phyloP scores from a whole-genome alignment of 2,113 vertebrate species.

The Ibidorhyncha struthersii region DNA sequence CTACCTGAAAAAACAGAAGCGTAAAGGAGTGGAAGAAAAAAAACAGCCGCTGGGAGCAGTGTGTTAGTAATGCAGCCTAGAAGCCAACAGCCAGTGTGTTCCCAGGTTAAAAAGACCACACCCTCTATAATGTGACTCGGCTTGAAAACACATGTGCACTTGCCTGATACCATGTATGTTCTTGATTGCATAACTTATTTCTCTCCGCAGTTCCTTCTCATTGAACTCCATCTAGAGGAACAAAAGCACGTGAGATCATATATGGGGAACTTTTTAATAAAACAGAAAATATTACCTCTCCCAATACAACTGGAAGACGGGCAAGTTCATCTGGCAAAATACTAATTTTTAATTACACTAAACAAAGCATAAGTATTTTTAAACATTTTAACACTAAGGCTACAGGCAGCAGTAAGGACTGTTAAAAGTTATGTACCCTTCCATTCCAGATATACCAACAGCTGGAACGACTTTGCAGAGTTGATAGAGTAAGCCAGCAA shows the following conservation, averaged over 20 bases:
- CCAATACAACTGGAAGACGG: background rate
- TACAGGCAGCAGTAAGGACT: background rate
- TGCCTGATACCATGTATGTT: constrained; percentile 93
- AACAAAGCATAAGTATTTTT: background rate
- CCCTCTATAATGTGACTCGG: background rate
- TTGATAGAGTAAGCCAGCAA: background rate
- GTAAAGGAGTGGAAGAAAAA: background rate
- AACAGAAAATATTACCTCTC: background rate
- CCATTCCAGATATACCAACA: background rate
- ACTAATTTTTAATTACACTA: background rate
- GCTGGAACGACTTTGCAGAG: background rate
- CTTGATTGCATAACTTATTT: constrained; percentile 94
- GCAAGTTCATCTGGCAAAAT: background rate
- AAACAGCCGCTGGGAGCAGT: background rate
- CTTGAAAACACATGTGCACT: background rate
- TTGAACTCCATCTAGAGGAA: constrained; percentile 87
- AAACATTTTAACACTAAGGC: background rate
- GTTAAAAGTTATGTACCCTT: background rate
- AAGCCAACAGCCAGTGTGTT: background rate
- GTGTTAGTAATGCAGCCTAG: background rate
- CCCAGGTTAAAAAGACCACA: background rate
- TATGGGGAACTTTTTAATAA: background rate
- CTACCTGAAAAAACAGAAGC: background rate
- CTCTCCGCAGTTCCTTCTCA: constrained; percentile 85
- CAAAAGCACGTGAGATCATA: background rate